Conservation (phyloP, 2,113 vertebrate species). For the Lucifuga dentata region DNA sequence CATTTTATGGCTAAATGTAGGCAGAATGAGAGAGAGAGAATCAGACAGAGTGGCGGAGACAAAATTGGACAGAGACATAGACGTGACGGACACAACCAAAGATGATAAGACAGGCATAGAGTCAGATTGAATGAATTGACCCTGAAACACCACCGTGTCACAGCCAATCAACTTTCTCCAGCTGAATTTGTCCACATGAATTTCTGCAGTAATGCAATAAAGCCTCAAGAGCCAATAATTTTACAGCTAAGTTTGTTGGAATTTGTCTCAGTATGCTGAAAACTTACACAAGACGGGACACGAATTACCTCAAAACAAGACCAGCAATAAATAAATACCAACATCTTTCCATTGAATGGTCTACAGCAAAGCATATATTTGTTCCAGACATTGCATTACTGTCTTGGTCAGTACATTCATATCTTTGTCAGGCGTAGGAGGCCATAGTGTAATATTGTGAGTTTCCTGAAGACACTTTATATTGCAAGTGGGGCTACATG, state of each 20-base stretch:
- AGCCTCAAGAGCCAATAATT: conserved; percentile 9
- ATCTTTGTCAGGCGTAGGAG: not conserved
- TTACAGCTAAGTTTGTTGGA: not conserved
- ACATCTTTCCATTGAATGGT: not conserved
- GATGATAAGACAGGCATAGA: conserved; percentile 14
- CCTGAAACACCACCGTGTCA: conserved; percentile 11
- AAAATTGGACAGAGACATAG: not conserved
- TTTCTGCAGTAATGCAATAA: conserved; percentile 4
- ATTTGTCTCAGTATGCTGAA: conserved; percentile 1
- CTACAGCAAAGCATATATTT: not conserved
- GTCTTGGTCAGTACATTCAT: too few species aligned
- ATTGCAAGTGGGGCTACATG: conserved; percentile 13
- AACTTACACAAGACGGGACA: conserved; percentile 3
- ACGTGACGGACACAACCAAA: conserved; percentile 1
- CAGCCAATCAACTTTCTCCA: conserved; percentile 21
- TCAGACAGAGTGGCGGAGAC: too few species aligned
- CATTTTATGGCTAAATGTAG: not conserved
- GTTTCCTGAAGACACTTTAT: conserved; percentile 1
- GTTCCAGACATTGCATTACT: too few species aligned
- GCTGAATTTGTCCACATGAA: not conserved
- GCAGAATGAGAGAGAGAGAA: not conserved
- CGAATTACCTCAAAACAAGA: not conserved
- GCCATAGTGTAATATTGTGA: conserved; percentile 12
- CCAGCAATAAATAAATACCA: not conserved
- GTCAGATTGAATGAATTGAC: conserved; percentile 36